Percentiles rank a stretch among this genome's conserved stretches.
Evolutionary conservation across 2,888 invertebrate species (phyloP).

Genomic region (Alsophila aescularia): DNA sequence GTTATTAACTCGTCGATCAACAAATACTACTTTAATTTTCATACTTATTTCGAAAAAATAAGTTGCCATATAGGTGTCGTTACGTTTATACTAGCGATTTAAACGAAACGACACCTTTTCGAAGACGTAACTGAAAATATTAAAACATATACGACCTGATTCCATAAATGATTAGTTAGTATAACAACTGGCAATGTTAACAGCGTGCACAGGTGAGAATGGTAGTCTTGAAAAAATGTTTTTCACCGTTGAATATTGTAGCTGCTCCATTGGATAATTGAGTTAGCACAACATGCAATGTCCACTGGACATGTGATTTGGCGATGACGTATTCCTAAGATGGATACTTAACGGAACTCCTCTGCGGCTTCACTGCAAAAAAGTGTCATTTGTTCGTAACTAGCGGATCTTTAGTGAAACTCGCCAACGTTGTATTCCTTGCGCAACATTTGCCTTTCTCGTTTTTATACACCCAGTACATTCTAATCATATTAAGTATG

Average conservation of each 20-base stretch:
- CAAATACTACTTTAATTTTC: not conserved
- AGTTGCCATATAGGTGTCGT: too few species aligned
- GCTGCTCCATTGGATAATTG: constrained; percentile 23
- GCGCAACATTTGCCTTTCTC: not conserved
- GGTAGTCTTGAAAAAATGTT: constrained; percentile 3
- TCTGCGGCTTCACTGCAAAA: constrained; percentile 25
- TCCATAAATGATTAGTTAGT: constrained; percentile 21
- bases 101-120: not conserved
- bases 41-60: too few species aligned
- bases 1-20: not conserved
- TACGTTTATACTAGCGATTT: not conserved
- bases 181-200: constrained; percentile 14
- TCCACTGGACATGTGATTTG: constrained; percentile 29
- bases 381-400: constrained; percentile 23
- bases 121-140: constrained; percentile 21
- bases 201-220: constrained; percentile 11
- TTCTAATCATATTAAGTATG: too few species aligned
- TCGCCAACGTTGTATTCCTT: constrained; percentile 9
- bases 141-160: constrained; percentile 17
- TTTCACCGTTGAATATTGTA: constrained; percentile 23
- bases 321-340: constrained; percentile 23
- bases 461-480: too few species aligned
- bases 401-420: constrained; percentile 25
- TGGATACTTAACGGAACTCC: constrained; percentile 28
- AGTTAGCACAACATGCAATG: constrained; percentile 29